Conservation (phyloP, 1,140 invertebrate genomes). For the Triops cancriformis region DNA sequence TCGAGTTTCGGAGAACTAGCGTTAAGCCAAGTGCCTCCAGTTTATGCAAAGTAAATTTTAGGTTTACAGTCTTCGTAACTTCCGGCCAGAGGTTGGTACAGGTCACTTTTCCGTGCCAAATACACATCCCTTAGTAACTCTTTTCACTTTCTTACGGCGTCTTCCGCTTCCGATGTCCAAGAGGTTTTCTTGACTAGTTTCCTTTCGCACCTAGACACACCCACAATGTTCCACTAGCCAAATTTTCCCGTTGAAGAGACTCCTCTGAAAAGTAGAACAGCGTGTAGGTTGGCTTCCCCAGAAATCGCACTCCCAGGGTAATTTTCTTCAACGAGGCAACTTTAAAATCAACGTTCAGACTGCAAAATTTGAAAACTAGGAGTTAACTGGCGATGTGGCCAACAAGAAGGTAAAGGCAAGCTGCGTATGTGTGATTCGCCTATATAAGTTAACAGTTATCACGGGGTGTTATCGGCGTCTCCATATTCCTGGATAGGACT, state of each 20-base stretch:
- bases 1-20: too few relatives aligned
- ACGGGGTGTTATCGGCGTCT: conserved; percentile 12
- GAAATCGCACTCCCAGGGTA: not conserved
- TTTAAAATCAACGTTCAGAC: too few relatives aligned
- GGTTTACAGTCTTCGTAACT: too few relatives aligned
- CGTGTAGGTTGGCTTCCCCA: not conserved
- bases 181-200: not conserved
- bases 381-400: not conserved
- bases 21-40: too few relatives aligned
- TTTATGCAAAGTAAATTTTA: too few relatives aligned
- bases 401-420: not conserved
- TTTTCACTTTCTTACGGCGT: conserved; percentile 10
- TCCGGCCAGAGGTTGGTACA: too few relatives aligned
- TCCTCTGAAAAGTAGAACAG: not conserved
- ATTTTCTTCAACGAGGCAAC: not conserved
- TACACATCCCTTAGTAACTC: not conserved
- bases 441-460: conserved; percentile 1
- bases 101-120: conserved; percentile 12
- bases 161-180: conserved; percentile 3
- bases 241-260: not conserved
- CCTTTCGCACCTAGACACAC: conserved; percentile 4
- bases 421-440: not conserved
- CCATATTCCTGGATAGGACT: conserved; percentile 13
- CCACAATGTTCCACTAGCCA: conserved; percentile 2
- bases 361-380: not conserved